phyloP scores from a whole-genome alignment of 2,888 invertebrate genomes.

The Pyrgus malvae region DNA sequence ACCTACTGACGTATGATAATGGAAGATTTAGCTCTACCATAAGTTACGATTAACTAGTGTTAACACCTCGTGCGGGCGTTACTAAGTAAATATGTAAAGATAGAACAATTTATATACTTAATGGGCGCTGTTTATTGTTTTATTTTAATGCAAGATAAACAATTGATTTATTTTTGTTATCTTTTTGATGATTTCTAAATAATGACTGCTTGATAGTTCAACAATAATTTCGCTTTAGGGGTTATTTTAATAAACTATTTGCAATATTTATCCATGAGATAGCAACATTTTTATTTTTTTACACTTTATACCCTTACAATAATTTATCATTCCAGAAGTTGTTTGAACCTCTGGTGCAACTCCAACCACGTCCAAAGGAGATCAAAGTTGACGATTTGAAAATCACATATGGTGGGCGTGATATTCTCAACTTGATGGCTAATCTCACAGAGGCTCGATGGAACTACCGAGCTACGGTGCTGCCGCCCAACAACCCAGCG shows the following conservation, averaged over 20 bases:
- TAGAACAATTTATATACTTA: too few species aligned
- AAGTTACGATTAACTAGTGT: slow-evolving; percentile 14
- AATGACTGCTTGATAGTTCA: too few species aligned
- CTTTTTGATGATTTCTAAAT: too few species aligned
- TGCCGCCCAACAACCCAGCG: slow-evolving; percentile 81
- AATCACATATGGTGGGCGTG: slow-evolving; percentile 76
- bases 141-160: too few species aligned
- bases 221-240: too few species aligned
- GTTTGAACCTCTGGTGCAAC: slow-evolving; percentile 69
- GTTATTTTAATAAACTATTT: too few species aligned
- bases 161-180: too few species aligned
- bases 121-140: too few species aligned
- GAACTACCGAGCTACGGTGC: slow-evolving; percentile 77
- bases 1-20: slow-evolving; percentile 61
- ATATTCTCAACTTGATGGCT: slow-evolving; percentile 81
- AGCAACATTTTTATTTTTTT: too few species aligned
- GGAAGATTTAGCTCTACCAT: slow-evolving; percentile 48
- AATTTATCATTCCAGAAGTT: slow-evolving; percentile 60
- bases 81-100: background rate
- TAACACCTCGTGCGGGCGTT: slow-evolving; percentile 12
- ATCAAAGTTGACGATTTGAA: slow-evolving; percentile 62
- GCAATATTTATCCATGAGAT: too few species aligned
- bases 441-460: slow-evolving; percentile 79
- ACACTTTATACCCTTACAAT: background rate
- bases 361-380: slow-evolving; percentile 70